Conservation (phyloP, 2,888 invertebrate genomes). For the Phalangium opilio region DNA sequence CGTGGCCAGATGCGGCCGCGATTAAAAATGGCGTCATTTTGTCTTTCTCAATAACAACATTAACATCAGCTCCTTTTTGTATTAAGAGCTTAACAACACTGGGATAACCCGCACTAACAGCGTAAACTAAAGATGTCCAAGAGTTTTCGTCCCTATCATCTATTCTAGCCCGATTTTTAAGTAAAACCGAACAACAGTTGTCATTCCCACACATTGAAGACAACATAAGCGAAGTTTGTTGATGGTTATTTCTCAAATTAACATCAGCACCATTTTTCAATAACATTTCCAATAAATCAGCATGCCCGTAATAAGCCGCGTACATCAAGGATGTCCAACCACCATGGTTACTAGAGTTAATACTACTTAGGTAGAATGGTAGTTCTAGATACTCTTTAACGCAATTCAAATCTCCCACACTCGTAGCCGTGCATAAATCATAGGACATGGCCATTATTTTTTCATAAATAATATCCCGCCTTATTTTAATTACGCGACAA, state of each 20-base stretch:
- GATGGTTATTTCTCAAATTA: slow-evolving; percentile 27
- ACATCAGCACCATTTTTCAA: slow-evolving; percentile 26
- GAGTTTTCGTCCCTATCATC: slow-evolving; percentile 32
- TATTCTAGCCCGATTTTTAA: slow-evolving; percentile 27
- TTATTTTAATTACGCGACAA: too few relatives aligned
- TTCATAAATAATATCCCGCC: too few relatives aligned
- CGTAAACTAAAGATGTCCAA: slow-evolving; percentile 34
- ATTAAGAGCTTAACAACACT: slow-evolving; percentile 32
- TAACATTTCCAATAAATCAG: slow-evolving; percentile 29
- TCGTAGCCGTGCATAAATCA: slow-evolving; percentile 16
- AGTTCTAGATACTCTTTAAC: not conserved
- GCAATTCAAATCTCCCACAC: slow-evolving; percentile 12
- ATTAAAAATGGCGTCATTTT: too few relatives aligned
- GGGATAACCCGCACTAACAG: slow-evolving; percentile 33
- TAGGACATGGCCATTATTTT: slow-evolving; percentile 6
- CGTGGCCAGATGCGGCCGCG: too few relatives aligned
- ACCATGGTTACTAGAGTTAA: slow-evolving; percentile 17
- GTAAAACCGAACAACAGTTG: slow-evolving; percentile 21
- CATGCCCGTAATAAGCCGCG: slow-evolving; percentile 34
- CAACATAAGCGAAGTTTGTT: slow-evolving; percentile 36
- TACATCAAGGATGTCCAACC: slow-evolving; percentile 36
- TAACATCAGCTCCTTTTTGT: slow-evolving; percentile 30
- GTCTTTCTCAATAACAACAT: slow-evolving; percentile 21
- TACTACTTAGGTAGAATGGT: too few relatives aligned
- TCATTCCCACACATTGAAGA: slow-evolving; percentile 39